Evolutionary conservation across 2,113 vertebrate genomes (phyloP).

Genomic region (Trichomycterus rosablanca): DNA sequence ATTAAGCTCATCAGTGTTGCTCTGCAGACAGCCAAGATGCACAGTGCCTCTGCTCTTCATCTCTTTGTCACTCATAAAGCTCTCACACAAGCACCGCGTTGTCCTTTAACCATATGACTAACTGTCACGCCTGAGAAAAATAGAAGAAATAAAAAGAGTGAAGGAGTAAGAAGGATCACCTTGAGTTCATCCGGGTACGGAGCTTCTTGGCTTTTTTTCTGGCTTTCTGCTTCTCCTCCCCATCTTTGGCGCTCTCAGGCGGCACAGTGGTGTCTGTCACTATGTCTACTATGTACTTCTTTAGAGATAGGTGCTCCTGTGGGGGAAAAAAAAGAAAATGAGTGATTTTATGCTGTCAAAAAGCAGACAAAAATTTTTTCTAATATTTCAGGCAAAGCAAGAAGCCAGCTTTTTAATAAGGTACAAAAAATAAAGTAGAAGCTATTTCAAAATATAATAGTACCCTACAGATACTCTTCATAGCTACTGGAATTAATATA

Average conservation of each 20-base stretch:
- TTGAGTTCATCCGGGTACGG: conserved; percentile 91
- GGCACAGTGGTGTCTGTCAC: conserved; percentile 79
- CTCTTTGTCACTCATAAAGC: conserved; percentile 62
- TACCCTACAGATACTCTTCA: no score
- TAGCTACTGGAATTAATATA: no score
- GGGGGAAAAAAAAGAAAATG: conserved; percentile 30
- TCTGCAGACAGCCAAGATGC: conserved; percentile 76
- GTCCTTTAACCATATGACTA: conserved; percentile 40
- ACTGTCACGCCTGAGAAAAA: conserved; percentile 28
- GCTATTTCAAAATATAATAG: no score
- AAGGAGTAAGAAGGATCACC: conserved; percentile 63
- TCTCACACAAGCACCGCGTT: conserved; percentile 40
- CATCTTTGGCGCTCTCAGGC: conserved; percentile 77
- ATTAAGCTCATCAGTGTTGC: conserved; percentile 90
- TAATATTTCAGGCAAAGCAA: no score
- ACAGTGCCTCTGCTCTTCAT: conserved; percentile 75
- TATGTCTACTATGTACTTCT: conserved; percentile 94
- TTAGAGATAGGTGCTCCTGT: conserved; percentile 94
- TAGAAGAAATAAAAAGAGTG: background rate
- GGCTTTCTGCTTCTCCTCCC: conserved; percentile 87
- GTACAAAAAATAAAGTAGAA: no score
- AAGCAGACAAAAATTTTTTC: no score
- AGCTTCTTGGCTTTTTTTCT: conserved; percentile 95
- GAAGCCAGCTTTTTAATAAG: no score
- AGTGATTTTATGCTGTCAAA: no score